Percentiles rank a stretch among this genome's conserved stretches.
These are phyloP conservation scores for Zaprionus africanus DNA, from an alignment of 1,140 invertebrate species.

Conservation along the genomic window DNA sequence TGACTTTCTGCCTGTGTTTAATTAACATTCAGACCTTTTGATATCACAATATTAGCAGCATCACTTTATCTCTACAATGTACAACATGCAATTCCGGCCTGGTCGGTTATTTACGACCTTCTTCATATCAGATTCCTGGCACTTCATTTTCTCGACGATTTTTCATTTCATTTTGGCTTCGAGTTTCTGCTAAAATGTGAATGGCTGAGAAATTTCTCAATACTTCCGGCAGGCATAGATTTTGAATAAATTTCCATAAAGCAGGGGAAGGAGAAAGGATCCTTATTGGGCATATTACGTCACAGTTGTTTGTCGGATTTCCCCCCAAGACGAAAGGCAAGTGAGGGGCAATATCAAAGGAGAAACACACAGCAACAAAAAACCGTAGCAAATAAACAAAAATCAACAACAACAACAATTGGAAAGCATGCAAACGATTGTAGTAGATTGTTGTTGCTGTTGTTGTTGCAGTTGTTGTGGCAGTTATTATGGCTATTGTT, in stretches of 20 bases:
- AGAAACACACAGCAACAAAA: constrained; percentile 31
- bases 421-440: constrained; percentile 45
- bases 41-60: constrained; percentile 11
- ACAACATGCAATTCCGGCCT: background rate
- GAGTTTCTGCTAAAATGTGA: background rate
- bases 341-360: background rate
- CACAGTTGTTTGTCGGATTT: constrained; percentile 59
- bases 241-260: constrained; percentile 72
- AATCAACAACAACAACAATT: constrained; percentile 53
- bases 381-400: constrained; percentile 65
- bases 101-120: background rate
- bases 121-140: background rate
- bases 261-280: constrained; percentile 23
- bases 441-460: constrained; percentile 13
- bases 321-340: constrained; percentile 9
- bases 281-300: constrained; percentile 75
- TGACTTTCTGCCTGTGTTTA: background rate
- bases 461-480: constrained; percentile 24
- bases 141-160: background rate
- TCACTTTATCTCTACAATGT: background rate
- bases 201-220: constrained; percentile 17
- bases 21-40: constrained; percentile 7
- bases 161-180: constrained; percentile 5
- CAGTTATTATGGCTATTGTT: constrained; percentile 43
- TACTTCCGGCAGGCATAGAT: constrained; percentile 64